Conservation (phyloP, 1,140 invertebrate species). For the Macrosteles quadrilineatus region DNA sequence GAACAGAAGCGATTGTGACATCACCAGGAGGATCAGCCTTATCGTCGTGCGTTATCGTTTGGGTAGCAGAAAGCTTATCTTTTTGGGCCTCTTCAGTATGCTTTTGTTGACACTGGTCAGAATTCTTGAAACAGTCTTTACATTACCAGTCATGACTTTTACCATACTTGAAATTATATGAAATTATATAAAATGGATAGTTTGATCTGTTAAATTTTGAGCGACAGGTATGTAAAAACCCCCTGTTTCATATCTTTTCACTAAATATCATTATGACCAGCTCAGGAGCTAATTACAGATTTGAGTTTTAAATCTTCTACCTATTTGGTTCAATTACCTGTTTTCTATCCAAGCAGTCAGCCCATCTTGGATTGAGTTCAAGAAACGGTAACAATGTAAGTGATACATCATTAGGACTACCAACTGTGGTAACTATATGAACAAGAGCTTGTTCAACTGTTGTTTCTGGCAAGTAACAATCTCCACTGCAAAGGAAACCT, state of each 20-base stretch:
- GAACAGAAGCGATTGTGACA: not conserved
- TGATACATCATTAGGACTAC: conserved; percentile 61
- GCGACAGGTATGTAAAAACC: too few species aligned
- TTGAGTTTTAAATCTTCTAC: too few species aligned
- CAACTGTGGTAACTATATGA: conserved; percentile 59
- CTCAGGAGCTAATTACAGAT: too few species aligned
- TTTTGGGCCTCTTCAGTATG: not conserved
- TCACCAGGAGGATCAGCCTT: not conserved
- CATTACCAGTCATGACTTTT: not conserved
- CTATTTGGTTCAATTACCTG: too few species aligned
- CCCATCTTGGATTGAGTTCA: conserved; percentile 62
- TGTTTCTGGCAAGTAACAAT: conserved; percentile 49
- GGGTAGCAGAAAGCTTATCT: too few species aligned
- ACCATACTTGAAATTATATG: too few species aligned
- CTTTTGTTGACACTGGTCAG: not conserved
- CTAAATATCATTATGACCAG: too few species aligned
- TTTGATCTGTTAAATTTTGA: too few species aligned
- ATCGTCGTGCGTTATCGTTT: too few species aligned
- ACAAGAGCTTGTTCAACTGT: conserved; percentile 56
- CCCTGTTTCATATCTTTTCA: too few species aligned
- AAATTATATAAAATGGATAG: too few species aligned
- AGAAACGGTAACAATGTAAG: conserved; percentile 62
- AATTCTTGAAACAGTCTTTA: not conserved
- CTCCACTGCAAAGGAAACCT: conserved; percentile 64
- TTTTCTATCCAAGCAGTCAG: conserved; percentile 66